A percentile compares a stretch with the other conserved stretches of the same genome.
Conservation (phyloP, 2,888 invertebrate genomes). For the Pheosia tremula region DNA sequence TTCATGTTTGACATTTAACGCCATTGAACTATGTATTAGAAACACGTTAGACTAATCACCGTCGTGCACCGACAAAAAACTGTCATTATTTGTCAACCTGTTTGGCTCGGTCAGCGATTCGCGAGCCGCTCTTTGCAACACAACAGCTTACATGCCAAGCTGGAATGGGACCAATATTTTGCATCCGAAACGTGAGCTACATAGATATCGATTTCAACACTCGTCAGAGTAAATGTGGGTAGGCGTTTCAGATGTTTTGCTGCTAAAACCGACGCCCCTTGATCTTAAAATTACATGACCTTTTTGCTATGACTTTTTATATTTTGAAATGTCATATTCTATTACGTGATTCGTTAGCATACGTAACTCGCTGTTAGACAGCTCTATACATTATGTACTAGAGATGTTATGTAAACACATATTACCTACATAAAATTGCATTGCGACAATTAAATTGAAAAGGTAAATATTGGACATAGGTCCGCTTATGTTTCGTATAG, state of each 20-base stretch:
- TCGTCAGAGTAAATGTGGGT: background rate
- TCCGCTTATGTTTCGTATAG: constrained; percentile 11
- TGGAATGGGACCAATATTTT: constrained; percentile 4
- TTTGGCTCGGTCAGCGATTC: constrained; percentile 12
- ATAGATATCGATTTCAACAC: background rate
- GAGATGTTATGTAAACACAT: constrained; percentile 37
- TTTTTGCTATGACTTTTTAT: constrained; percentile 35
- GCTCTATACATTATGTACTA: constrained; percentile 17
- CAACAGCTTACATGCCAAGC: constrained; percentile 3
- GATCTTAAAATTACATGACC: constrained; percentile 48
- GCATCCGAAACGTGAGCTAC: background rate
- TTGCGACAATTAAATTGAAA: constrained; percentile 28
- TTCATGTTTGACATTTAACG: constrained; percentile 59
- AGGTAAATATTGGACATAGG: constrained; percentile 11
- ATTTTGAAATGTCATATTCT: constrained; percentile 38
- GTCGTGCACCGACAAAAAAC: constrained; percentile 17
- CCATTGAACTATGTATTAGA: constrained; percentile 47
- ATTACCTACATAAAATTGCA: constrained; percentile 4
- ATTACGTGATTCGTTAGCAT: constrained; percentile 38
- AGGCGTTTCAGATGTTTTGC: background rate
- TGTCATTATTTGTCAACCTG: constrained; percentile 17
- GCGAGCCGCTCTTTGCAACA: constrained; percentile 4
- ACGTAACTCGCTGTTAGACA: constrained; percentile 36
- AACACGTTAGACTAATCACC: constrained; percentile 18
- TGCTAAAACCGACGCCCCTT: constrained; percentile 35